A percentile compares a stretch with the other conserved stretches of the same genome.
phyloP scores from a whole-genome alignment of 2,888 invertebrate genomes.

The Drosophila borealis region DNA sequence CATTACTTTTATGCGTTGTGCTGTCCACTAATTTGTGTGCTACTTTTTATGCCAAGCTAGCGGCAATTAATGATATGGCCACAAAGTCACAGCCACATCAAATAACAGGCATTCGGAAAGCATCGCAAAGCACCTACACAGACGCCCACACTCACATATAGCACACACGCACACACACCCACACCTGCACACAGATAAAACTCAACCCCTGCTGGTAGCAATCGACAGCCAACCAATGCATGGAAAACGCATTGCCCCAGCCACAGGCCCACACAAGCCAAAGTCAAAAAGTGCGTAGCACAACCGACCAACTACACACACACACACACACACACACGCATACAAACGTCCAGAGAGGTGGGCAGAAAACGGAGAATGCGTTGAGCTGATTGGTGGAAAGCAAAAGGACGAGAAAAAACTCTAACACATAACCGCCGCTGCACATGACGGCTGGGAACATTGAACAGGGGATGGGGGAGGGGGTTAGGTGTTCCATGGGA shows the following conservation, averaged over 20 bases:
- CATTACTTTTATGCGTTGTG: conserved; percentile 27
- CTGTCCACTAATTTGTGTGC: conserved; percentile 67
- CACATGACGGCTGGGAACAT: conserved; percentile 14
- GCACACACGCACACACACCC: conserved; percentile 19
- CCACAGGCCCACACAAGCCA: conserved; percentile 35
- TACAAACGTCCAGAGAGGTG: conserved; percentile 33
- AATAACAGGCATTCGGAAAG: conserved; percentile 69
- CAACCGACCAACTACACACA: conserved; percentile 54
- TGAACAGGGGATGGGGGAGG: conserved; percentile 3
- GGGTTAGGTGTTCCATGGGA: conserved; percentile 7
- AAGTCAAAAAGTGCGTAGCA: conserved; percentile 80
- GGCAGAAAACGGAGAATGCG: conserved; percentile 74
- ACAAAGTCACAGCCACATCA: conserved; percentile 80
- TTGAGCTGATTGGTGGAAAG: conserved; percentile 83
- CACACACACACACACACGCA: conserved; percentile 36
- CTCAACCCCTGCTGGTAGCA: conserved; percentile 34
- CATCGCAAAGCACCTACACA: conserved; percentile 40
- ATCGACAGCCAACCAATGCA: conserved; percentile 78
- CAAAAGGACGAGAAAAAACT: conserved; percentile 72
- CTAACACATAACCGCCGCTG: conserved; percentile 65
- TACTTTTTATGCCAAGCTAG: conserved; percentile 60
- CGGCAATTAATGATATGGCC: conserved; percentile 80
- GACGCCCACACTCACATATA: conserved; percentile 21
- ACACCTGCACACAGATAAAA: conserved; percentile 16
- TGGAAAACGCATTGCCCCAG: conserved; percentile 75